These are phyloP conservation scores for Morpho helenor DNA, from an alignment of 2,888 invertebrate genomes.

Conservation along the genomic window DNA sequence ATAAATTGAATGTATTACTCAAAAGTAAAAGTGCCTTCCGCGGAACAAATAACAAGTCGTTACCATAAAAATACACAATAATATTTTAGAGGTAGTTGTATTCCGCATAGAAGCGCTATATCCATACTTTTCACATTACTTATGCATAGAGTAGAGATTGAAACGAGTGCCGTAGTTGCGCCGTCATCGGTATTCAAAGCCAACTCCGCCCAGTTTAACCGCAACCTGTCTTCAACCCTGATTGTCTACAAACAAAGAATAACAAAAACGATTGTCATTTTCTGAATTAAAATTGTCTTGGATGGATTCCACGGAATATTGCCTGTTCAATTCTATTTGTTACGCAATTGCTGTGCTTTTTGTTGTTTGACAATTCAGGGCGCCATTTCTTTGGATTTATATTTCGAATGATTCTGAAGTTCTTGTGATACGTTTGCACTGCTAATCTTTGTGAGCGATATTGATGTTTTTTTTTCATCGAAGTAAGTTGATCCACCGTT, in stretches of 20 bases:
- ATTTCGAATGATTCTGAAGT: background rate
- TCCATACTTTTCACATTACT: constrained; percentile 77
- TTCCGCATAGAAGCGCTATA: constrained; percentile 59
- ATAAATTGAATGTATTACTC: constrained; percentile 18
- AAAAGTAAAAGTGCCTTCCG: constrained; percentile 15
- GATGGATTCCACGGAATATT: constrained; percentile 23
- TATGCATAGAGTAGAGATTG: constrained; percentile 78
- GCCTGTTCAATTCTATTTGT: constrained; percentile 22
- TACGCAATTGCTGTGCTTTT: constrained; percentile 19
- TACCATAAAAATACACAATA: constrained; percentile 69
- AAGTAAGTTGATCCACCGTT: too few species aligned
- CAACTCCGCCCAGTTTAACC: constrained; percentile 57
- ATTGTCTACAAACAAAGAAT: constrained; percentile 66
- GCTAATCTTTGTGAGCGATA: too few species aligned
- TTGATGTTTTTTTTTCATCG: too few species aligned
- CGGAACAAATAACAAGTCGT: constrained; percentile 57
- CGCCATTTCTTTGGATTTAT: background rate
- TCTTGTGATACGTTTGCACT: too few species aligned
- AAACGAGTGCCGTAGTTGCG: constrained; percentile 66
- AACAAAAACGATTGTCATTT: constrained; percentile 35
- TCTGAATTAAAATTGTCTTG: constrained; percentile 27
- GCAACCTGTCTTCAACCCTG: constrained; percentile 56
- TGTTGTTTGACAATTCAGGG: constrained; percentile 12
- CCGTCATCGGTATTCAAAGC: constrained; percentile 73
- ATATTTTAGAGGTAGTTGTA: constrained; percentile 66